These are phyloP conservation scores for Cochlearius cochlearius DNA, from an alignment of 2,113 vertebrate genomes.

Conservation along the genomic window DNA sequence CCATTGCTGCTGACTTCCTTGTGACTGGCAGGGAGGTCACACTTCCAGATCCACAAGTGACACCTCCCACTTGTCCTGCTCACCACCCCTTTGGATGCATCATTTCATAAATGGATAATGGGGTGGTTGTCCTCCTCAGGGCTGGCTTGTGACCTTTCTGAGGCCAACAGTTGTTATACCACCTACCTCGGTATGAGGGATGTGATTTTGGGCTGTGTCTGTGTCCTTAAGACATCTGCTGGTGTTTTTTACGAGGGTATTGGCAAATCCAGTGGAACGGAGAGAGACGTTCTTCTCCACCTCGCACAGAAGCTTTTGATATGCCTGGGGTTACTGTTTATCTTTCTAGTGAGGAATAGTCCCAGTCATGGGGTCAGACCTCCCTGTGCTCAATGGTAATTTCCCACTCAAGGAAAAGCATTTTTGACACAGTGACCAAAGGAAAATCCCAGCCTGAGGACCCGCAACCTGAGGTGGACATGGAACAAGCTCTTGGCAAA, in stretches of 20 bases:
- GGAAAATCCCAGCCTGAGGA: not conserved
- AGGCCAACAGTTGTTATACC: not conserved
- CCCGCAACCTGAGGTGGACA: rapidly evolving
- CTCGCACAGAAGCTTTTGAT: not conserved
- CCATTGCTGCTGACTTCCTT: not conserved
- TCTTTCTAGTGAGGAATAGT: not conserved
- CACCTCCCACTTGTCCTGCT: not conserved
- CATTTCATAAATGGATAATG: not conserved
- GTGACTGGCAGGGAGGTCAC: rapidly evolving
- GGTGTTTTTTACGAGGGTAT: not conserved
- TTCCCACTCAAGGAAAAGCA: not conserved
- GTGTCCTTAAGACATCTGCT: not conserved
- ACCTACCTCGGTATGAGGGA: not conserved
- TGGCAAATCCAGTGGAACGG: not conserved
- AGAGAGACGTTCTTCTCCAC: not conserved
- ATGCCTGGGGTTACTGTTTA: not conserved
- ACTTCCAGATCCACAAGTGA: not conserved
- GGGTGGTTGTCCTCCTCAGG: not conserved
- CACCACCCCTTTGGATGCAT: not conserved
- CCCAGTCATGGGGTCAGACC: not conserved
- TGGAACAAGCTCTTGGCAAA: not conserved
- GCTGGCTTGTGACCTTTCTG: too few species aligned
- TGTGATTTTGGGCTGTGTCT: not conserved
- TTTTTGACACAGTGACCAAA: not conserved
- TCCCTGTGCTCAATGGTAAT: rapidly evolving